Evolutionary conservation across 2,888 invertebrate genomes (phyloP).

Genomic region (Philonicus albiceps): DNA sequence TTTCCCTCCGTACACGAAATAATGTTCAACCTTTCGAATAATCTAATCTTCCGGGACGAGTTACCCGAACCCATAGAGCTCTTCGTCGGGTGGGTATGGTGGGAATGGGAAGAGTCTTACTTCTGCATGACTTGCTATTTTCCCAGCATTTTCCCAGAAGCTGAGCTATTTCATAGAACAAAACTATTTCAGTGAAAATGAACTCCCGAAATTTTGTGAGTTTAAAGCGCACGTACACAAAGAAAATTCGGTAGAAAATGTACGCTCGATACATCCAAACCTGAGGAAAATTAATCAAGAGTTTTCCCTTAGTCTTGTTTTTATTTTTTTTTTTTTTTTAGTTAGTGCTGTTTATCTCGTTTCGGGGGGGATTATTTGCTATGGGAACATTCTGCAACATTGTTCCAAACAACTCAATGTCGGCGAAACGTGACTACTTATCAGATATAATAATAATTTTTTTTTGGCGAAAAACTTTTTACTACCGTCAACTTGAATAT

Average conservation of each 20-base stretch:
- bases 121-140: conserved; percentile 3
- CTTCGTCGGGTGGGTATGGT: too few species aligned
- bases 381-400: conserved; percentile 5
- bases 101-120: background rate
- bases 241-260: background rate
- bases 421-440: conserved; percentile 17
- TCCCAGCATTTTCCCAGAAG: background rate
- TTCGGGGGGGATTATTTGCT: background rate
- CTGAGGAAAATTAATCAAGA: background rate
- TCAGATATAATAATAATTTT: background rate
- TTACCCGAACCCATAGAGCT: background rate
- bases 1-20: background rate
- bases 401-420: background rate
- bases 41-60: background rate
- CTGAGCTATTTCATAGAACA: background rate
- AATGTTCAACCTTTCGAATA: background rate
- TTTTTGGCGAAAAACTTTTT: conserved; percentile 21
- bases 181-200: conserved; percentile 17
- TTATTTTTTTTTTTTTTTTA: background rate
- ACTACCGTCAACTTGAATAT: conserved; percentile 13
- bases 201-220: background rate
- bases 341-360: background rate
- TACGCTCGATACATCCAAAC: background rate
- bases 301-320: background rate
- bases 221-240: background rate